These are phyloP conservation scores for Macroramphosus scolopax DNA, from an alignment of 2,797 vertebrate species.

Conservation along the genomic window DNA sequence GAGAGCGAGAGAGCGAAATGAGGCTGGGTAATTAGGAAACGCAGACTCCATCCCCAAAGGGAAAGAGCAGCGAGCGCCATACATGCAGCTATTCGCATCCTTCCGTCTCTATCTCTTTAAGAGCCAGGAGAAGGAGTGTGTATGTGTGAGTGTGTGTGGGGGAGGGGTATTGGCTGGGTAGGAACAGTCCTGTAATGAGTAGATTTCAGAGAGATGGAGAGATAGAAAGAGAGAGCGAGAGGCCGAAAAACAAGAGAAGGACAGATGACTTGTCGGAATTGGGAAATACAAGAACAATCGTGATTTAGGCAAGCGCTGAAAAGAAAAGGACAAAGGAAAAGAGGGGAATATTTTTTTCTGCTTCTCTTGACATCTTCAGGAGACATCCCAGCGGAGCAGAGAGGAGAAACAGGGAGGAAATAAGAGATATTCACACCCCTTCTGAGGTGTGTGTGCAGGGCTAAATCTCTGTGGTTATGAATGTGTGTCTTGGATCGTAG, in stretches of 20 bases:
- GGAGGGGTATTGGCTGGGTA: constrained; percentile 77
- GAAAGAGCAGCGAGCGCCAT: constrained; percentile 39
- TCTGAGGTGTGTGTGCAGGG: constrained; percentile 44
- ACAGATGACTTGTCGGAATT: constrained; percentile 76
- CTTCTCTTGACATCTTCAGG: constrained; percentile 41
- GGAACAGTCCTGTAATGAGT: constrained; percentile 83
- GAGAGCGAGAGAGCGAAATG: constrained; percentile 46
- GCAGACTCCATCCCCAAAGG: constrained; percentile 64
- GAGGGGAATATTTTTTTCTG: constrained; percentile 51
- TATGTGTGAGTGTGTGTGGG: constrained; percentile 58
- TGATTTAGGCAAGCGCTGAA: constrained; percentile 39
- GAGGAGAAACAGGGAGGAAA: constrained; percentile 36
- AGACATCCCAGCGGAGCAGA: constrained; percentile 54
- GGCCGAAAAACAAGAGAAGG: constrained; percentile 65
- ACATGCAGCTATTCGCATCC: constrained; percentile 53
- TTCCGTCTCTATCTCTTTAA: constrained; percentile 90
- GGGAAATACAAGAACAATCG: constrained; percentile 62
- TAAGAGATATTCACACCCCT: constrained; percentile 52
- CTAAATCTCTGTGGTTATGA: constrained; percentile 24
- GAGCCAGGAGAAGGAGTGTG: constrained; percentile 73
- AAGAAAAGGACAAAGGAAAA: constrained; percentile 45
- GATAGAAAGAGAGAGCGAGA: constrained; percentile 47
- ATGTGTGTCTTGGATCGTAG: too few relatives aligned
- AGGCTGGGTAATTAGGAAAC: constrained; percentile 73
- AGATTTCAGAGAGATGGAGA: constrained; percentile 68